Percentiles rank a stretch among this genome's conserved stretches.
phyloP scores from a whole-genome alignment of 2,888 invertebrate species.

The Meta bourneti region DNA sequence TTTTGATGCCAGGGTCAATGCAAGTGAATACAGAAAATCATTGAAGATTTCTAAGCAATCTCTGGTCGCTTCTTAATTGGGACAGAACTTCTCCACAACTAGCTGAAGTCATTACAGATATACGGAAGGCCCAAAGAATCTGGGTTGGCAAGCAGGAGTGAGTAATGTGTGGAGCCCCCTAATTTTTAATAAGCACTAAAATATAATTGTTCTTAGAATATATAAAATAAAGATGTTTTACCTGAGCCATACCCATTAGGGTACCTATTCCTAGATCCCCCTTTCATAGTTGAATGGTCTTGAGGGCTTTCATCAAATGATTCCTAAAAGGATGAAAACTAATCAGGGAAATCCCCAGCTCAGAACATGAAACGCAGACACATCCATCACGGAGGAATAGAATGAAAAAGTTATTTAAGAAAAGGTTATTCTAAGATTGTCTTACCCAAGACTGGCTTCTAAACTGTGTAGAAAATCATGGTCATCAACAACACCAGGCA shows the following conservation, averaged over 20 bases:
- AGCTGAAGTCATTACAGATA: too few relatives aligned
- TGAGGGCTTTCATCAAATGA: slow-evolving; percentile 44
- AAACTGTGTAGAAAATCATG: slow-evolving; percentile 23
- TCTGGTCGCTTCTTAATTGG: too few relatives aligned
- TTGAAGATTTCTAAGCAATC: too few relatives aligned
- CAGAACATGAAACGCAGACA: background rate
- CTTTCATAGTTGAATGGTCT: slow-evolving; percentile 61
- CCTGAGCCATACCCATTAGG: slow-evolving; percentile 72
- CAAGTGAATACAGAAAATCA: too few relatives aligned
- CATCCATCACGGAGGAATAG: background rate
- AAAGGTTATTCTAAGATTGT: background rate
- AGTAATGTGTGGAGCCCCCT: background rate
- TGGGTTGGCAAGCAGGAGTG: background rate
- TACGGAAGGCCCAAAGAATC: too few relatives aligned
- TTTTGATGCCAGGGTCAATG: too few relatives aligned
- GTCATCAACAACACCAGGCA: slow-evolving; percentile 74
- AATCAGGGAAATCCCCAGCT: background rate
- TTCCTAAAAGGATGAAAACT: slow-evolving; percentile 3
- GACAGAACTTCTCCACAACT: too few relatives aligned
- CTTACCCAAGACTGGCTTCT: slow-evolving; percentile 42
- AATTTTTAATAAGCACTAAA: background rate
- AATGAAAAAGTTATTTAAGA: background rate
- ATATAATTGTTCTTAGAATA: background rate
- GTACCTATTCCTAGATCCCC: slow-evolving; percentile 67
- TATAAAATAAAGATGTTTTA: slow-evolving; percentile 13